A percentile compares a stretch with the other conserved stretches of the same genome.
These are phyloP conservation scores for Gymnoscopelus braueri DNA, from an alignment of 2,797 vertebrate species.

Conservation along the genomic window DNA sequence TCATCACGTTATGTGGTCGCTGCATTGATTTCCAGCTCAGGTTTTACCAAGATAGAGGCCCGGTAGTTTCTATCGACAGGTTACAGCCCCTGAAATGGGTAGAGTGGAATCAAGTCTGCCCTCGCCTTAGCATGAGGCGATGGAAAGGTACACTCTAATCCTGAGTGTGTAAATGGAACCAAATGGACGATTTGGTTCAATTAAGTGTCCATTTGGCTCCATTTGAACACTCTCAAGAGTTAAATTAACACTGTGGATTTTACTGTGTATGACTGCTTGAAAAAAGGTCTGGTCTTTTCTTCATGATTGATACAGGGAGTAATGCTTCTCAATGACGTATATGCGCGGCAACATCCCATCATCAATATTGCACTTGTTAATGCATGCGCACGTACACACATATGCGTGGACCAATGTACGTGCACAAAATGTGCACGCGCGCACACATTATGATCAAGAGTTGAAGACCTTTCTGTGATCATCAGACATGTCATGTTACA, in stretches of 20 bases:
- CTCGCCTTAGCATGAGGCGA: background rate
- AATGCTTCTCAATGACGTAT: too few relatives aligned
- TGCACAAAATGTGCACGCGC: background rate
- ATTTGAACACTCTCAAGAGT: too few relatives aligned
- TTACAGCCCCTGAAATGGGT: slow-evolving; percentile 38
- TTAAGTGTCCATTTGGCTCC: too few relatives aligned
- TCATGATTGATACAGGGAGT: too few relatives aligned
- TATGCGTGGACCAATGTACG: slow-evolving; percentile 8
- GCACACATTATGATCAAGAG: background rate
- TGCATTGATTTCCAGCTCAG: slow-evolving; percentile 60
- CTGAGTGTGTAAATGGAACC: too few relatives aligned
- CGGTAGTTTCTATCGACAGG: slow-evolving; percentile 39
- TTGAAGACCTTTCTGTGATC: slow-evolving; percentile 42
- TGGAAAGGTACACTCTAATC: too few relatives aligned
- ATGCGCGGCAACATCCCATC: too few relatives aligned
- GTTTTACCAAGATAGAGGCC: slow-evolving; percentile 46
- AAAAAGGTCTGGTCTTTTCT: too few relatives aligned
- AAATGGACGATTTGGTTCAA: too few relatives aligned
- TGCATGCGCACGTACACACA: background rate
- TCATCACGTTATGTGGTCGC: slow-evolving; percentile 50
- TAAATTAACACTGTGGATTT: too few relatives aligned
- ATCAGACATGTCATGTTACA: slow-evolving; percentile 31
- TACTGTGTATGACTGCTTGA: background rate
- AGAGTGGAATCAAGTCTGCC: slow-evolving; percentile 19
- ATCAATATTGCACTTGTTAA: background rate